Evolutionary conservation across 30 jellyfish, hydroid and myxozoan genomes (phyloP), one percentile per base, ranked within the genome.

Genomic region (Cassiopea andromeda): DNA sequence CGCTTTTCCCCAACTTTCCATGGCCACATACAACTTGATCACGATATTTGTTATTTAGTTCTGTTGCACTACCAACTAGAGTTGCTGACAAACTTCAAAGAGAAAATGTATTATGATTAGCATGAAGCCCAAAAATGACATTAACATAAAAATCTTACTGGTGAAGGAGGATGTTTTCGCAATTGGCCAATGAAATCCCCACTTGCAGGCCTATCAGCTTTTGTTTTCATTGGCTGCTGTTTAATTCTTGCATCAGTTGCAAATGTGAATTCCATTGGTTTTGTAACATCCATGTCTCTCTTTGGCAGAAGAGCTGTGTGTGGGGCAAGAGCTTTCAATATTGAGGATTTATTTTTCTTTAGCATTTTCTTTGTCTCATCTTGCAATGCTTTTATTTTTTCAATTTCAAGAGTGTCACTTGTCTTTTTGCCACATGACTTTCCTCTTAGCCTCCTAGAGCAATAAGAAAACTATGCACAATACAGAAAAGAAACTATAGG

Each of bases 111-210:
- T n/a, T 27, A 27, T 27, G 38, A 27, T 27, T 27, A 27, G 0
- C 38, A 27, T 27, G 38, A 27, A 0, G 38, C 38, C 38, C 38
- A 27, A 27, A 27, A 27, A 27, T 27, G 38, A 27, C 38, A 27
- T 27, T 27, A 27, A 27, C 0, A 27, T 27, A 27, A 27, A 27
- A 27, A 54, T 54, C 94, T 91, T 59, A 94, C 97, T 50, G 98
- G 98, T 10, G 98, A 94, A 44, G 97, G 98, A 6, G 98, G 97
- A 67, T 94, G 98, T 64, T 75, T 83, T 67, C 98, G 77, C 60
- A 94, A 93, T 80, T 94, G 98, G 27, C 79, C 85, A 59, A 69
- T 87, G 71, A 94, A 94, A 13, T 80, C 86, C 15, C 83, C 85
- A 43, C 49, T 46, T 3, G 80, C 87, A 44, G 93, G 60, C 1